phyloP scores from a whole-genome alignment of 2,888 invertebrate genomes.

The Protodeltote pygarga region DNA sequence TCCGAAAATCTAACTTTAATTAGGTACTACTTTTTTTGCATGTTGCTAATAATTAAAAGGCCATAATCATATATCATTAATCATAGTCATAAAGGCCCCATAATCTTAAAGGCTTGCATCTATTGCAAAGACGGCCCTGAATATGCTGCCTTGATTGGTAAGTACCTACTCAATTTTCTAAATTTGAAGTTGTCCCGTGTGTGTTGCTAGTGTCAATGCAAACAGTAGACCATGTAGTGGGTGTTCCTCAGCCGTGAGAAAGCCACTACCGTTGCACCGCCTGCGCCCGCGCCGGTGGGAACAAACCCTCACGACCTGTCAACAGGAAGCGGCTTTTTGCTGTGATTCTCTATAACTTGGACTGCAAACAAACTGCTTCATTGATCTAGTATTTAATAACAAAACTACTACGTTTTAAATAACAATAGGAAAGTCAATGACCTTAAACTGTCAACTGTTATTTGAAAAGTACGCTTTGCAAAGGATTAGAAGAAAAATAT shows the following conservation, averaged over 20 bases:
- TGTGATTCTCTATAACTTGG: slow-evolving; percentile 25
- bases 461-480: too few relatives aligned
- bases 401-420: background rate
- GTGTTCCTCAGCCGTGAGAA: slow-evolving; percentile 55
- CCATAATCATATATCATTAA: too few relatives aligned
- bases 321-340: slow-evolving; percentile 48
- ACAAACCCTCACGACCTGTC: slow-evolving; percentile 29
- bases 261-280: background rate
- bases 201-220: slow-evolving; percentile 15
- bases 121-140: too few relatives aligned
- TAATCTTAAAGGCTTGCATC: too few relatives aligned
- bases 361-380: too few relatives aligned
- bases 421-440: background rate
- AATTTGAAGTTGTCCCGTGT: slow-evolving; percentile 3
- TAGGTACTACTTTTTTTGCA: too few relatives aligned
- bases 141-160: background rate
- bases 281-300: slow-evolving; percentile 26
- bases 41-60: too few relatives aligned
- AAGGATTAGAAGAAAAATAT: too few relatives aligned
- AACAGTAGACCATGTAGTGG: slow-evolving; percentile 45
- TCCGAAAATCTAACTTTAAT: too few relatives aligned
- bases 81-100: too few relatives aligned
- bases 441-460: too few relatives aligned
- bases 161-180: background rate
- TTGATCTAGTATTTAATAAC: too few relatives aligned